These are phyloP conservation scores for Exocentrus adspersus DNA, from an alignment of 2,888 invertebrate species.

Conservation along the genomic window DNA sequence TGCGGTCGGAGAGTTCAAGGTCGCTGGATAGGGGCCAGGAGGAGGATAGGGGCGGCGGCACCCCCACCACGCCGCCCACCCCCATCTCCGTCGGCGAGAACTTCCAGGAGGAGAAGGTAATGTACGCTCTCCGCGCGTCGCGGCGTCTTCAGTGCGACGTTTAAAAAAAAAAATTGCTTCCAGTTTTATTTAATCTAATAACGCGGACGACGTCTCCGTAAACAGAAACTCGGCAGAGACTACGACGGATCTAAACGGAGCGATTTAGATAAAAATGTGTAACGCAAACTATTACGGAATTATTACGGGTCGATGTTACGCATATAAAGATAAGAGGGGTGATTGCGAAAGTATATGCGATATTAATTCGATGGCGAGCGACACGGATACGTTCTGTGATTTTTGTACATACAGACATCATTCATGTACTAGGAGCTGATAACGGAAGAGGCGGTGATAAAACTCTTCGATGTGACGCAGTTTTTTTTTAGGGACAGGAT, in stretches of 20 bases:
- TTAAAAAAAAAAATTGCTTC: too few relatives aligned
- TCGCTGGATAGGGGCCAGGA: conserved; percentile 50
- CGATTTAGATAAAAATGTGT: conserved; percentile 20
- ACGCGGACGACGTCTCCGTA: conserved; percentile 15
- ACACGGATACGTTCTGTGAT: neutral
- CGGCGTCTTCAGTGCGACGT: neutral
- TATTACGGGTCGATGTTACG: too few relatives aligned
- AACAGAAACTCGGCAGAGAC: conserved; percentile 9
- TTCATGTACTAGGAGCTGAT: neutral
- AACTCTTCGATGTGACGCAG: too few relatives aligned
- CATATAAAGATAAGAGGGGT: too few relatives aligned
- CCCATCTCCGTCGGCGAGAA: conserved; percentile 63
- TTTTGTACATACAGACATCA: too few relatives aligned
- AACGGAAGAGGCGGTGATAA: too few relatives aligned
- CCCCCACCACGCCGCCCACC: conserved; percentile 64
- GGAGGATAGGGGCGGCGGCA: conserved; percentile 56
- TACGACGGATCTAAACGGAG: conserved; percentile 1
- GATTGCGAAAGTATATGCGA: too few relatives aligned
- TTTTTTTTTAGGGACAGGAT: too few relatives aligned
- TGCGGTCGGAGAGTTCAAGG: conserved; percentile 57
- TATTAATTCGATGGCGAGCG: too few relatives aligned
- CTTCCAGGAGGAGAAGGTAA: conserved; percentile 64
- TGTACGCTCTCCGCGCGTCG: neutral
- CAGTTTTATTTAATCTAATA: neutral
- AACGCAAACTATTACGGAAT: conserved; percentile 19